Percentiles rank a stretch among this genome's conserved stretches.
Conservation (phyloP, 2,113 vertebrate genomes). For the Rallus limicola region DNA sequence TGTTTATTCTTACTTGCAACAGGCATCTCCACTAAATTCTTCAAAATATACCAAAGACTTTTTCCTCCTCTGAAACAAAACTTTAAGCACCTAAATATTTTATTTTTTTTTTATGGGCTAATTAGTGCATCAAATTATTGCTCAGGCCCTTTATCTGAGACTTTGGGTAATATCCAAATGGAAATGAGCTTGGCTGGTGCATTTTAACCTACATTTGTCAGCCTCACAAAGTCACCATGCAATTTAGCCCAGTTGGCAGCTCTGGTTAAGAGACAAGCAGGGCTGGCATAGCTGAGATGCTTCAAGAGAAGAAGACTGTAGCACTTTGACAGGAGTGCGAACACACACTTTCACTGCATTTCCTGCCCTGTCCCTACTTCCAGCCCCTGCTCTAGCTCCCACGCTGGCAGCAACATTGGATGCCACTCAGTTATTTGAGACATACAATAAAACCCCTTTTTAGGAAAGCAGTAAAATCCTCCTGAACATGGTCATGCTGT, state of each 20-base stretch:
- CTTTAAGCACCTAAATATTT: conserved; percentile 13
- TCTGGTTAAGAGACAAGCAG: neutral
- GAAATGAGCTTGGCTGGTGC: conserved; percentile 50
- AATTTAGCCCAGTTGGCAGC: conserved; percentile 62
- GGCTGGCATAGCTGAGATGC: conserved; percentile 41
- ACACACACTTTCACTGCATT: accelerated
- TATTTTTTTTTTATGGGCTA: neutral
- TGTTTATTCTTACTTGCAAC: conserved; percentile 20
- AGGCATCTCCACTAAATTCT: neutral
- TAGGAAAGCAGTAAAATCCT: neutral
- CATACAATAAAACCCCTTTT: neutral
- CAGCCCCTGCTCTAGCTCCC: neutral
- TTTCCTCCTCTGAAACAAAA: neutral
- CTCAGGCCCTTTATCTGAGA: conserved; percentile 26
- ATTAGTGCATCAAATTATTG: conserved; percentile 53
- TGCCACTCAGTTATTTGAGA: neutral
- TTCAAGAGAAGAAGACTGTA: neutral
- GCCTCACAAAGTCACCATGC: conserved; percentile 34
- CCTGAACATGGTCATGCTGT: accelerated
- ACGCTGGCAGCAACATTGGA: neutral
- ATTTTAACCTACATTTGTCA: conserved; percentile 66
- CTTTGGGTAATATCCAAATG: conserved; percentile 64
- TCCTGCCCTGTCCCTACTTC: accelerated
- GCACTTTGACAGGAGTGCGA: neutral
- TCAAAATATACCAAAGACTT: neutral